Evolutionary conservation across 2,797 vertebrate species (phyloP).

Genomic region (Botia kubotai): DNA sequence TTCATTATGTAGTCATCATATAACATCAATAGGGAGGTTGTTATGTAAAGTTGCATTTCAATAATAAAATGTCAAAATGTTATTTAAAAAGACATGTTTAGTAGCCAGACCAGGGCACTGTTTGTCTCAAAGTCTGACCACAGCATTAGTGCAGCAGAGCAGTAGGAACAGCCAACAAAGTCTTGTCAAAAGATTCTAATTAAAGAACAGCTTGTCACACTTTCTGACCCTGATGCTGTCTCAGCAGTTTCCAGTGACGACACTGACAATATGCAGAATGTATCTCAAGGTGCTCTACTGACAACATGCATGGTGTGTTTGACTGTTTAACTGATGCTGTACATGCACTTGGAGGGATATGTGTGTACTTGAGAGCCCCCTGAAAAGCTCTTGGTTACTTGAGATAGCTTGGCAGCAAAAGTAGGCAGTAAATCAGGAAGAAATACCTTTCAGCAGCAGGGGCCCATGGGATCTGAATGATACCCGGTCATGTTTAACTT

Average conservation of each 20-base stretch:
- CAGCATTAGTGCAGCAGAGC: conserved; percentile 2
- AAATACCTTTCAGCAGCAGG: conserved; percentile 55
- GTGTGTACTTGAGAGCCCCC: conserved; percentile 17
- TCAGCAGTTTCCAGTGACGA: conserved; percentile 30
- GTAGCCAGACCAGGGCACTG: neutral
- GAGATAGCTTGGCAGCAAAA: conserved; percentile 52
- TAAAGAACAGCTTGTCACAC: conserved; percentile 36
- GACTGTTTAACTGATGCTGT: conserved; percentile 12
- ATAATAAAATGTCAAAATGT: neutral
- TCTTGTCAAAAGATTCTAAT: conserved; percentile 25
- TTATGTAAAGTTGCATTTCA: no score
- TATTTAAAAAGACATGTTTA: neutral
- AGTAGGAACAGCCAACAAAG: conserved; percentile 22
- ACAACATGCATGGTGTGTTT: neutral
- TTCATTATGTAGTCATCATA: no score
- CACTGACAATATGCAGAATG: conserved; percentile 25
- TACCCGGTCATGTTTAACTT: conserved; percentile 30
- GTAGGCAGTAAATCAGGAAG: conserved; percentile 51
- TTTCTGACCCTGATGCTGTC: conserved; percentile 13
- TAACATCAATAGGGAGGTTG: no score
- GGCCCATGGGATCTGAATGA: neutral
- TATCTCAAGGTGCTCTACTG: conserved; percentile 16
- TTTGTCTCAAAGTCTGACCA: conserved; percentile 18
- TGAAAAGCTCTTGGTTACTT: conserved; percentile 47
- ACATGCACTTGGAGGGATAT: neutral